Evolutionary conservation across 30 jellyfish, hydroid and myxozoan species (phyloP).

Genomic region (Chironex yamaguchii): DNA sequence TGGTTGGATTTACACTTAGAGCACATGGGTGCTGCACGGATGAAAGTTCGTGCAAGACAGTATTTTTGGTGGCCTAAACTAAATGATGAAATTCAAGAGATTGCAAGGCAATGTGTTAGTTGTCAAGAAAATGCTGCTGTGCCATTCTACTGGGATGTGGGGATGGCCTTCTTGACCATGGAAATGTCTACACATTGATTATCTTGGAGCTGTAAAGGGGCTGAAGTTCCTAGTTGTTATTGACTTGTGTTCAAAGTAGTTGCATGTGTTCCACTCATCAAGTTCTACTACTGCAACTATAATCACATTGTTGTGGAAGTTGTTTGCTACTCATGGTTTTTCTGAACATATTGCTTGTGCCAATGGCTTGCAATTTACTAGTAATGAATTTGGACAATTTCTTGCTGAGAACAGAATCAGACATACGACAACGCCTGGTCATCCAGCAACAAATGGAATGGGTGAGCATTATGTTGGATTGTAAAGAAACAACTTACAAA

Average conservation of each 20-base stretch:
- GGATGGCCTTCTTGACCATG: neutral
- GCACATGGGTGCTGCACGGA: too few relatives aligned
- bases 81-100: neutral
- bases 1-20: slow-evolving; percentile 17
- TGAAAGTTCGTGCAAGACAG: neutral
- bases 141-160: neutral
- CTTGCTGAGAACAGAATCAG: too few relatives aligned
- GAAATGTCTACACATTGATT: neutral
- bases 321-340: too few relatives aligned
- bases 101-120: neutral
- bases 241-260: neutral
- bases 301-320: too few relatives aligned
- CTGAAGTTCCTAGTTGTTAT: neutral
- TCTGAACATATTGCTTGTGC: too few relatives aligned
- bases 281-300: too few relatives aligned
- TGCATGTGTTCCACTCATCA: neutral
- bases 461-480: too few relatives aligned
- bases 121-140: neutral
- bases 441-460: too few relatives aligned
- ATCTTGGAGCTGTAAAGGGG: neutral
- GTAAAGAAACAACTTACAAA: too few relatives aligned
- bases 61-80: neutral
- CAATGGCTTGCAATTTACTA: too few relatives aligned
- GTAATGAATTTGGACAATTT: too few relatives aligned
- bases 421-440: too few relatives aligned